Conservation (phyloP, 92 coral and sea anemone species). For the Plumapathes pennacea region DNA sequence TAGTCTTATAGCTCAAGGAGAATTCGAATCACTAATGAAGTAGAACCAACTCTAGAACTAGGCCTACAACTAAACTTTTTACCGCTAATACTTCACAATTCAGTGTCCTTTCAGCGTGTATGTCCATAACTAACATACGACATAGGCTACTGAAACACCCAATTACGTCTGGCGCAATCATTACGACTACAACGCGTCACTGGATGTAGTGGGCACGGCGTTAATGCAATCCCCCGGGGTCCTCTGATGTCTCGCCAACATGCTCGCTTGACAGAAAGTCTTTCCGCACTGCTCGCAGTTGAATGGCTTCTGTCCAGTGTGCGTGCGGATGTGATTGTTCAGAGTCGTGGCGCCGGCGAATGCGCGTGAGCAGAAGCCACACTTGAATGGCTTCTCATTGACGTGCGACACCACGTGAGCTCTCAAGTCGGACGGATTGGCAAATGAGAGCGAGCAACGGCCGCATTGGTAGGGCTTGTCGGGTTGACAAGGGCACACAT, state of each 20-base stretch:
- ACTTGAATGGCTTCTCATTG: slow-evolving; percentile 89
- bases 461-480: slow-evolving; percentile 87
- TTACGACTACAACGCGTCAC: too few relatives aligned
- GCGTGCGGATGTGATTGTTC: slow-evolving; percentile 87
- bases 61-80: too few relatives aligned
- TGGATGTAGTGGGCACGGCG: too few relatives aligned
- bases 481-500: slow-evolving; percentile 78
- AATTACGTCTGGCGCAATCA: too few relatives aligned
- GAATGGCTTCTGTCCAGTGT: slow-evolving; percentile 81
- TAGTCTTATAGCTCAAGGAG: too few relatives aligned
- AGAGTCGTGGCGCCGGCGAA: slow-evolving; percentile 91
- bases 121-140: too few relatives aligned
- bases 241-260: slow-evolving; percentile 65
- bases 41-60: too few relatives aligned
- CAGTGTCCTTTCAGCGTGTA: too few relatives aligned
- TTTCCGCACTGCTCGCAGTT: slow-evolving; percentile 65
- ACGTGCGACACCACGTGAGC: slow-evolving; percentile 86
- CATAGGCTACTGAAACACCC: too few relatives aligned
- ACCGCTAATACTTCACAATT: too few relatives aligned
- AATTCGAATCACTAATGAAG: too few relatives aligned
- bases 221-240: slow-evolving; percentile 28
- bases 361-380: slow-evolving; percentile 94
- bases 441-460: slow-evolving; percentile 71
- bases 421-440: slow-evolving; percentile 77
- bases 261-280: slow-evolving; percentile 71